phyloP scores from a whole-genome alignment of 2,113 vertebrate genomes.

The Lepisosteus oculatus region DNA sequence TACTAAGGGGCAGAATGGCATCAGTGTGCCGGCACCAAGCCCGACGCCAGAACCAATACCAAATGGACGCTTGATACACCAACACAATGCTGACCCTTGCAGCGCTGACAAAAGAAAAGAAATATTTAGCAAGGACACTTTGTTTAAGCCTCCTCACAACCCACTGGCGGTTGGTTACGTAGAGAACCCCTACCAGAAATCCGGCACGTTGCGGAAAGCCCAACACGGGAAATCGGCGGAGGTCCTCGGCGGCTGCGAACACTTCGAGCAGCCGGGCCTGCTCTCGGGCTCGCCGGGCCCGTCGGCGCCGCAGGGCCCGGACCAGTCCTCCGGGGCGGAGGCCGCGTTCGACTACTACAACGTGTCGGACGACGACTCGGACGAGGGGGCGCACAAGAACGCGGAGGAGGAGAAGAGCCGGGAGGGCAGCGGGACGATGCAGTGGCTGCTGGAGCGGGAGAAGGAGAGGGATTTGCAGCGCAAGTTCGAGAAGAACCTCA shows the following conservation, averaged over 20 bases:
- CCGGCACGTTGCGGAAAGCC: slow-evolving; percentile 81
- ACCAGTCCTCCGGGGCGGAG: slow-evolving; percentile 76
- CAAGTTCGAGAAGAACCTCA: slow-evolving; percentile 95
- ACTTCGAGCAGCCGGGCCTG: slow-evolving; percentile 79
- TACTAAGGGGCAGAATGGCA: slow-evolving; percentile 68
- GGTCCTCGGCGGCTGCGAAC: slow-evolving; percentile 78
- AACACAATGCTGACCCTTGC: slow-evolving; percentile 75
- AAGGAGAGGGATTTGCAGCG: slow-evolving; percentile 93
- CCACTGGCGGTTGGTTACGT: slow-evolving; percentile 82
- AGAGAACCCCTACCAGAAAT: slow-evolving; percentile 85
- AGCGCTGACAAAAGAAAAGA: slow-evolving; percentile 90
- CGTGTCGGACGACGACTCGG: slow-evolving; percentile 90
- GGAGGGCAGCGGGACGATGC: slow-evolving; percentile 89
- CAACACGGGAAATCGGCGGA: slow-evolving; percentile 76
- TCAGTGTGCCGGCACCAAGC: slow-evolving; percentile 64
- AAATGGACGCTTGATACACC: slow-evolving; percentile 77
- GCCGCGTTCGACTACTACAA: slow-evolving; percentile 96
- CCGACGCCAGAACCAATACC: slow-evolving; percentile 71
- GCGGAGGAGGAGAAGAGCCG: slow-evolving; percentile 69
- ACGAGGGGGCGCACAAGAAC: slow-evolving; percentile 81
- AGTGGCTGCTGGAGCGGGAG: slow-evolving; percentile 92
- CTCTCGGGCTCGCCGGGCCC: slow-evolving; percentile 67
- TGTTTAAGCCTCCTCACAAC: slow-evolving; percentile 91
- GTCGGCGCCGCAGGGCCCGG: slow-evolving; percentile 74
- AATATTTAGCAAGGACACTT: slow-evolving; percentile 91